phyloP scores from a whole-genome alignment of 2,888 invertebrate genomes.

The Dilophus febrilis region DNA sequence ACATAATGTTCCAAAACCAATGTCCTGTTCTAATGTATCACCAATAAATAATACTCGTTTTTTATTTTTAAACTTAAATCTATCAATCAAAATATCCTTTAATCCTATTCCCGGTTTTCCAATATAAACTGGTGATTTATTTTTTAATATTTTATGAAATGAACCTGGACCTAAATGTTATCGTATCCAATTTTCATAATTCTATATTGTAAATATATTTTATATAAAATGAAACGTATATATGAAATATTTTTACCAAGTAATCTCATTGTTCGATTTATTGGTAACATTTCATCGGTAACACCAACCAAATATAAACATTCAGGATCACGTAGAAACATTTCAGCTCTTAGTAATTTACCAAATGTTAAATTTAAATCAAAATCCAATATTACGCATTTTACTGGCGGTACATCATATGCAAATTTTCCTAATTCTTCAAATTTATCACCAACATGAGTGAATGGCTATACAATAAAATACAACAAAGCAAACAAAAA shows the following conservation, averaged over 20 bases:
- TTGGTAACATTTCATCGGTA: conserved; percentile 26
- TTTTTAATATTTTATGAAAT: conserved; percentile 20
- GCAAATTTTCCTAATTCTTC: conserved; percentile 10
- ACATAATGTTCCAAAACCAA: conserved; percentile 49
- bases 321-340: conserved; percentile 27
- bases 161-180: no score
- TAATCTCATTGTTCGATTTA: conserved; percentile 21
- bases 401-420: conserved; percentile 20
- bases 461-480: background rate
- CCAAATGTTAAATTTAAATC: conserved; percentile 27
- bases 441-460: no score
- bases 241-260: conserved; percentile 16
- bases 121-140: conserved; percentile 25
- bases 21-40: conserved; percentile 66
- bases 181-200: no score
- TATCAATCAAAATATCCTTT: conserved; percentile 20
- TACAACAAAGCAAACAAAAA: background rate
- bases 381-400: conserved; percentile 32
- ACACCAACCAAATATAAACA: conserved; percentile 30
- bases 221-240: conserved; percentile 18
- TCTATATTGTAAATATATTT: no score
- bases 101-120: conserved; percentile 33
- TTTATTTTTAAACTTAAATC: conserved; percentile 34
- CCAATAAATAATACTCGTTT: conserved; percentile 63
- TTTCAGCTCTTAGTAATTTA: conserved; percentile 27